A percentile compares a stretch with the other conserved stretches of the same genome.
Evolutionary conservation across 2,113 vertebrate genomes (phyloP).

Genomic region (Plecotus auritus): DNA sequence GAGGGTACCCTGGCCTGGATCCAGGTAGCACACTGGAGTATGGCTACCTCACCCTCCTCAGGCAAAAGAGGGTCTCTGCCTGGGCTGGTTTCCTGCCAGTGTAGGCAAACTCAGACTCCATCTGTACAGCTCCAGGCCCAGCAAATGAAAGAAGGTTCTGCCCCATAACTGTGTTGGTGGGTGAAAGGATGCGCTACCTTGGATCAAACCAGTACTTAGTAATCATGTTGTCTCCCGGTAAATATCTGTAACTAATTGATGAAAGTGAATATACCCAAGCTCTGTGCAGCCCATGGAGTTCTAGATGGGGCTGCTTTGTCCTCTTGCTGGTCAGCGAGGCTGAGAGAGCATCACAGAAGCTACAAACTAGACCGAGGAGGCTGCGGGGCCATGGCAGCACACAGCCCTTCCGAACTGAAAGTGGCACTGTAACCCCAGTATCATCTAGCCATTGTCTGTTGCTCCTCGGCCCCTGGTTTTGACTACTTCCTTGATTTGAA

Average conservation of each 20-base stretch:
- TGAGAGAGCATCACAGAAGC: background rate
- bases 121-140: constrained; percentile 38
- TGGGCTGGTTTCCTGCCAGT: constrained; percentile 16
- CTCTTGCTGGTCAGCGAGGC: background rate
- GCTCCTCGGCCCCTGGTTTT: background rate
- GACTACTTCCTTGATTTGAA: background rate
- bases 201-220: background rate
- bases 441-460: background rate
- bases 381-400: background rate
- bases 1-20: background rate
- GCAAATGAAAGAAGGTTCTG: constrained; percentile 35
- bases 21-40: background rate
- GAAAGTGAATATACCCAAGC: background rate
- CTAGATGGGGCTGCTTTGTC: background rate
- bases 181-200: background rate
- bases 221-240: background rate
- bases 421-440: background rate
- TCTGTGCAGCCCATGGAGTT: background rate
- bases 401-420: background rate
- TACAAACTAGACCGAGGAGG: too few relatives aligned
- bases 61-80: background rate
- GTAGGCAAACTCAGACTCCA: constrained; percentile 16
- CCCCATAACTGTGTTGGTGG: background rate
- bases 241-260: background rate
- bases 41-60: background rate